Percentiles rank a stretch among this genome's conserved stretches.
These are phyloP conservation scores for Chaetorhynchus papuensis DNA, from an alignment of 2,113 vertebrate species.

Conservation along the genomic window DNA sequence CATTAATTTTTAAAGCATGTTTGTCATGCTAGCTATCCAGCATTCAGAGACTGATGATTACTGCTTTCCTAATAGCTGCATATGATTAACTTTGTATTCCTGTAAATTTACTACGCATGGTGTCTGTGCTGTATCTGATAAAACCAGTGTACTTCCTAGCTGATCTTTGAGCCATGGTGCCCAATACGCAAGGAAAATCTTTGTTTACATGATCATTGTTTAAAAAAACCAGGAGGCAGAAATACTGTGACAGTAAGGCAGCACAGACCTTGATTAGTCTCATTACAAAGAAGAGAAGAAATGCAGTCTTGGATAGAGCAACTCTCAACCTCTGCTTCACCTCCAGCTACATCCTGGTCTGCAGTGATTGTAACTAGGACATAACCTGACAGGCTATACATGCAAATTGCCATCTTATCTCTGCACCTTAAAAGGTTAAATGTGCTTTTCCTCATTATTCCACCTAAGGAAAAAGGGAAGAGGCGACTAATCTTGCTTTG, in stretches of 20 bases:
- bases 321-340: not conserved
- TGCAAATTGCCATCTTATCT: not conserved
- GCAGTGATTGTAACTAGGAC: not conserved
- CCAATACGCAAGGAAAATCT: not conserved
- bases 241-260: not conserved
- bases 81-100: not conserved
- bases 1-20: not conserved
- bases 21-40: not conserved
- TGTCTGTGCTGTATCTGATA: not conserved
- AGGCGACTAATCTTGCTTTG: not conserved
- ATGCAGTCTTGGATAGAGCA: not conserved
- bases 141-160: not conserved
- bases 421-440: not conserved
- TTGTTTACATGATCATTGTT: not conserved
- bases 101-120: not conserved
- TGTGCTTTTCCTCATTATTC: not conserved
- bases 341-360: not conserved
- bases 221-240: not conserved
- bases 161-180: not conserved
- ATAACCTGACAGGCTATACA: not conserved
- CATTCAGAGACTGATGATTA: not conserved
- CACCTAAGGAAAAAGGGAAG: not conserved
- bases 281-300: not conserved
- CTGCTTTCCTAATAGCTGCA: not conserved
- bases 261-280: not conserved